These are phyloP conservation scores for Cirrhinus molitorella DNA, from an alignment of 2,797 vertebrate species.

Conservation along the genomic window DNA sequence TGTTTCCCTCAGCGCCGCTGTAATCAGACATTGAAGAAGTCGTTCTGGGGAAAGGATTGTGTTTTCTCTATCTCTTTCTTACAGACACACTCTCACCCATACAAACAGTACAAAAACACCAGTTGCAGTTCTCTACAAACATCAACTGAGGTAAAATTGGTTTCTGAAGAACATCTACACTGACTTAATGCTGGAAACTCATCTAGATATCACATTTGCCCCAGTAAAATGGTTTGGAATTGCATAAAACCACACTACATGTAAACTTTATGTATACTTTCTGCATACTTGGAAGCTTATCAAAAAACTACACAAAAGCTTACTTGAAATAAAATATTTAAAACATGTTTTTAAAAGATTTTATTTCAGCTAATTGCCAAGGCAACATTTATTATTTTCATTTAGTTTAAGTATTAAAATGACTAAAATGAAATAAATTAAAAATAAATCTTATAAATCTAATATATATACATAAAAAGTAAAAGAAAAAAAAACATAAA, in stretches of 20 bases:
- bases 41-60: background rate
- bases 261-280: no score
- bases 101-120: background rate
- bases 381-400: no score
- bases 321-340: background rate
- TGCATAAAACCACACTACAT: background rate
- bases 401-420: no score
- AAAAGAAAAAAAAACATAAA: no score
- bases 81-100: constrained; percentile 19
- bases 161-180: constrained; percentile 7
- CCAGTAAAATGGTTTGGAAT: background rate
- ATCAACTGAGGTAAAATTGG: background rate
- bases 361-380: no score
- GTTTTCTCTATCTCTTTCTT: constrained; percentile 3
- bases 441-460: no score
- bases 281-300: no score
- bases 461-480: no score
- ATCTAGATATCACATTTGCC: background rate
- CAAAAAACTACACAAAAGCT: no score
- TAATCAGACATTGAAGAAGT: constrained; percentile 33
- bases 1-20: background rate
- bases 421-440: no score
- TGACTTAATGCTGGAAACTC: background rate
- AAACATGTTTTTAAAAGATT: no score
- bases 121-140: background rate